Base-by-base conservation (phyloP, 2,797 vertebrate species). In the Microcaecilia unicolor region DNA sequence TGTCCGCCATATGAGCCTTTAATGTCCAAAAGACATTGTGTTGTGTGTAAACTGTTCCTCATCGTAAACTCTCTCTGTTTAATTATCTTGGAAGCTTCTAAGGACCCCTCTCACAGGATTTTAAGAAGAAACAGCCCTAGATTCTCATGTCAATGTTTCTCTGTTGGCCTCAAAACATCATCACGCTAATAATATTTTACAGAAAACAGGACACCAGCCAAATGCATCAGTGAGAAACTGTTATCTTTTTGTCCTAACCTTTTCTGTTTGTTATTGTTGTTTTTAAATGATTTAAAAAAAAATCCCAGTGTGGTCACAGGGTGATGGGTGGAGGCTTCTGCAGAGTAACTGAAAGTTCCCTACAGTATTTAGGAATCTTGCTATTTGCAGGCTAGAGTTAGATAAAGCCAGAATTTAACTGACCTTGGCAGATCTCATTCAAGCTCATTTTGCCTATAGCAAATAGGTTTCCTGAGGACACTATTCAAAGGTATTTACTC, bases 191-290 rank as follows among this genome's bases (percentile, higher is more conserved):
- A 9, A 27, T 34, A 34, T 27, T 25, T 16, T 19, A 25, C 30
- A 20, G 39, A 46, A 28, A 28, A 24, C 30, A 34, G 25, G 17
- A 20, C 22, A 18, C 33, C 29, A 23, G 43, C 30, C 43, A 39
- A 46, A 28, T 25, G 11, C 17, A n/a, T n/a, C 15, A 16, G 30
- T 28, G 19, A n/a, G n/a, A n/a, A 33, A 34, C n/a, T 42, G 43
- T 33, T 28, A 27, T 14, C 19, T 32, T 18, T 34, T 38, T 39
- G 35, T 39, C 43, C 38, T 34, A 46, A 34, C 30, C 30, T 39
- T 46, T 44, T 15, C 38, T 46, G 46, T 46, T 46, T 46, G 46
- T 39, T 39, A 36, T 46, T 46, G 46, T 46, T 34, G 25, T 46
- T 46, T 46, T 46, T 46, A 46, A 46, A 46, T 46, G 38, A n/a